Base-by-base conservation (phyloP, 2,113 vertebrate genomes). In the Syrmaticus mikado region DNA sequence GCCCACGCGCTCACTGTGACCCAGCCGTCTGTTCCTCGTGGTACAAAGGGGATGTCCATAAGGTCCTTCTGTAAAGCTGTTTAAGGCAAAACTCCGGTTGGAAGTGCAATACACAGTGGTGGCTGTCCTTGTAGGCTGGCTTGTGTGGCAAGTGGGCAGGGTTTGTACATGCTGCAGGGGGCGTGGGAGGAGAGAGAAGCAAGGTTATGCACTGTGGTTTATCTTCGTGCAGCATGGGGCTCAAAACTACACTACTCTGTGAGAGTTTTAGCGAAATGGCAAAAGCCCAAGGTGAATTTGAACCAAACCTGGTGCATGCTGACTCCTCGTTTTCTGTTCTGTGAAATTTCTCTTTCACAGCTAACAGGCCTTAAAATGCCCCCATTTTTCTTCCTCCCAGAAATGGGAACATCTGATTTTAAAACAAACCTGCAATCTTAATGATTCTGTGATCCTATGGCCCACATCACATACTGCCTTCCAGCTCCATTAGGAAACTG, bases 21-120 rank as follows among this genome's bases (percentile, higher is more conserved):
- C 80, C 65, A 68, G 79, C 71, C 38, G 34, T 77, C 24, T 43
- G 43, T 60, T 60, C 43, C 67, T 85, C 8, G 14, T 45, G 73
- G 82, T 61, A 85, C 71, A 79, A 84, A 58, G 9, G 52, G 45
- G 45, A 21, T 25, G 28, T 21, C 62, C 43, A 45, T 78, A 64
- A 64, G 52, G 70, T 76, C 62, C 72, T 76, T 75, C 55, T 36
- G 52, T 85, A 80, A 61, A 2, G 16, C 80, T 88, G 53, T 64
- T 95, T 97, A 97, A 95, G 97, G 95, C 95, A 92, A 79, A 91
- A 82, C 88, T 95, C 66, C 90, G 85, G 45, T 11, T 61, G 85
- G 90, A 82, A 4, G 0, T 36, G 30, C 6, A 65, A 72, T 14
- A 53, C 27, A 12, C 66, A 61, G 70, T 20, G 57, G 52, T 43